These are phyloP conservation scores for Heliconius aoede DNA, from an alignment of 2,888 invertebrate species.

Conservation along the genomic window DNA sequence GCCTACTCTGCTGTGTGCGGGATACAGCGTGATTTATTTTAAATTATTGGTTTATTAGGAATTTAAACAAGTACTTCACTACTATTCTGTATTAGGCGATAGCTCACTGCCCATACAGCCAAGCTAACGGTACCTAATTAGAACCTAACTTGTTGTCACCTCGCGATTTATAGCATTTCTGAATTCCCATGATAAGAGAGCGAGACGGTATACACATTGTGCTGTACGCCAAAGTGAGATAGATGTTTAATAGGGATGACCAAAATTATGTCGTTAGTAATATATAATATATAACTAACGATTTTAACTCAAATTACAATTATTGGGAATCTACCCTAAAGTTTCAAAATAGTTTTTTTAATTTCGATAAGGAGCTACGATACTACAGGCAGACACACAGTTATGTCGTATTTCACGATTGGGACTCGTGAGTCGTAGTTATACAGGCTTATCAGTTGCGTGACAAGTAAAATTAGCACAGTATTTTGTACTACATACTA, in stretches of 20 bases:
- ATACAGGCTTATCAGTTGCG: conserved; percentile 32
- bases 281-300: background rate
- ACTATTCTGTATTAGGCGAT: conserved; percentile 41
- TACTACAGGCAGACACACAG: too few species aligned
- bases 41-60: conserved; percentile 6
- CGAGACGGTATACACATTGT: conserved; percentile 19
- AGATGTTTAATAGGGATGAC: background rate
- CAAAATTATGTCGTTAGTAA: background rate
- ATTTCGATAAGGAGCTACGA: too few species aligned
- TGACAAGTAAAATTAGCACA: conserved; percentile 31
- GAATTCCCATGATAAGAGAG: conserved; percentile 42
- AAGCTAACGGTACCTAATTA: conserved; percentile 68
- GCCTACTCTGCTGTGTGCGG: too few species aligned
- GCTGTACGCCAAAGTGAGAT: background rate
- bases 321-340: too few species aligned
- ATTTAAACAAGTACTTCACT: conserved; percentile 12
- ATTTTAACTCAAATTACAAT: too few species aligned
- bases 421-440: background rate
- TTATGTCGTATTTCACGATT: background rate
- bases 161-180: conserved; percentile 59
- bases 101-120: conserved; percentile 52
- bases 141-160: conserved; percentile 65
- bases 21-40: too few species aligned
- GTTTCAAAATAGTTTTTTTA: too few species aligned
- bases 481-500: conserved; percentile 31